Evolutionary conservation across 2,113 vertebrate genomes (phyloP).

Genomic region (Anser cygnoides): DNA sequence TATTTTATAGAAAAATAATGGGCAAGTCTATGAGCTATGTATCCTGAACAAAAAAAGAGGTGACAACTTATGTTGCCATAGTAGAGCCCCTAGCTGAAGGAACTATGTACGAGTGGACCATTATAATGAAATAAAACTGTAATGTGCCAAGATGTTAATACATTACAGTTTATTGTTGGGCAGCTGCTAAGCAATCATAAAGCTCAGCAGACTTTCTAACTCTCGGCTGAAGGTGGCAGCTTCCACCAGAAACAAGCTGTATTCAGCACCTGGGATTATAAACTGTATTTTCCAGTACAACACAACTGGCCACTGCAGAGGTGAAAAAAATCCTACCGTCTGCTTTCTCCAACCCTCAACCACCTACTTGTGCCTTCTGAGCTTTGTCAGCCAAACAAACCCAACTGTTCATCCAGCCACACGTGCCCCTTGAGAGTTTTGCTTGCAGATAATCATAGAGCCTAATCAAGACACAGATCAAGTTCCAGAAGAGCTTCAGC

Average conservation of each 20-base stretch:
- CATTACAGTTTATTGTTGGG: neutral
- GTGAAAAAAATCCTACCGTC: neutral
- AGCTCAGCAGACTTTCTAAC: neutral
- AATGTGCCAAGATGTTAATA: neutral
- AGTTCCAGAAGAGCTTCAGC: neutral
- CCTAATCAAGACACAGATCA: neutral
- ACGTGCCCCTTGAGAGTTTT: neutral
- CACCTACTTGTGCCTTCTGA: neutral
- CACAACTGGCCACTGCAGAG: neutral
- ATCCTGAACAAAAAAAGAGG: conserved; percentile 25
- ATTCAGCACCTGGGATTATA: fast-evolving
- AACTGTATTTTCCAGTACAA: neutral
- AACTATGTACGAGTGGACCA: neutral
- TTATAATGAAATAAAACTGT: conserved; percentile 8
- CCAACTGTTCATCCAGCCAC: neutral
- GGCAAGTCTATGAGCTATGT: conserved; percentile 35
- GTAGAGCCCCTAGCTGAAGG: conserved; percentile 47
- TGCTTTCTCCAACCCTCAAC: neutral
- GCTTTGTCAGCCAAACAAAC: neutral
- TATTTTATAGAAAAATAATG: conserved; percentile 52
- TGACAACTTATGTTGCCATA: conserved; percentile 54
- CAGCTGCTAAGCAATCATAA: neutral
- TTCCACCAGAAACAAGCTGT: neutral
- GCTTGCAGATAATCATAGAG: neutral
- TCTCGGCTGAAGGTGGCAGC: neutral